Evolutionary conservation across 2,113 vertebrate genomes (phyloP), one percentile per base, ranked within the genome.

Genomic region (Prochilodus magdalenae): DNA sequence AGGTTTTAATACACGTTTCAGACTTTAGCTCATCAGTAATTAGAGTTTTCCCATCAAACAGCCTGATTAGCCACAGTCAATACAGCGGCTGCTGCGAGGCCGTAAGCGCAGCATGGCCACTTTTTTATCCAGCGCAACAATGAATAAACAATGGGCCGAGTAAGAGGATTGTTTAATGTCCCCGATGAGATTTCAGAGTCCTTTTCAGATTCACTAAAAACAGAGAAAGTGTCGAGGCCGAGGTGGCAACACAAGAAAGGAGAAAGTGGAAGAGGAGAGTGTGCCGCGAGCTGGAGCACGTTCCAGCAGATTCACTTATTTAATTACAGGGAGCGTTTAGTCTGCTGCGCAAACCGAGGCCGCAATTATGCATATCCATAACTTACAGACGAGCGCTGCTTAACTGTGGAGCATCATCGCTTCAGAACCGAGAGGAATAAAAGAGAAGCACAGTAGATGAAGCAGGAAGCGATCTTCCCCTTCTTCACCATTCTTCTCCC

Each of bases 241-340:
- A 13, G 30, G 36, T 53, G 33, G 33, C 24, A 69, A 36, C 55
- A 74, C 26, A 40, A 27, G 40, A 26, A 62, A 24, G 11, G 12
- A 75, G 71, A 40, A 44, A 57, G 29, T 36, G 36, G 7, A 36
- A 7, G 27, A 29, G 18, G 70, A 57, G 73, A 81, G 85, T 76
- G 67, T 63, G 73, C 73, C 29, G 30, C 15, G 3, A 73, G 81
- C 81, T 29, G 8, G 4, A 55, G 12, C 63, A 75, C 36, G 57
- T 49, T 11, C 44, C 22, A 65, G 55, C 77, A 75, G 55, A 79
- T 59, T 59, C 73, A 63, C 36, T 14, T 40, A 72, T 82, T 18
- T 36, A 75, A 83, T 86, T 85, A 72, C n/a, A 51, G n/a, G 47
- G 49, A 57, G 69, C 53, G 62, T 59, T 79, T 75, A 75, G 30